Evolutionary conservation across 2,113 vertebrate species (phyloP).

Genomic region (Cavia porcellus): DNA sequence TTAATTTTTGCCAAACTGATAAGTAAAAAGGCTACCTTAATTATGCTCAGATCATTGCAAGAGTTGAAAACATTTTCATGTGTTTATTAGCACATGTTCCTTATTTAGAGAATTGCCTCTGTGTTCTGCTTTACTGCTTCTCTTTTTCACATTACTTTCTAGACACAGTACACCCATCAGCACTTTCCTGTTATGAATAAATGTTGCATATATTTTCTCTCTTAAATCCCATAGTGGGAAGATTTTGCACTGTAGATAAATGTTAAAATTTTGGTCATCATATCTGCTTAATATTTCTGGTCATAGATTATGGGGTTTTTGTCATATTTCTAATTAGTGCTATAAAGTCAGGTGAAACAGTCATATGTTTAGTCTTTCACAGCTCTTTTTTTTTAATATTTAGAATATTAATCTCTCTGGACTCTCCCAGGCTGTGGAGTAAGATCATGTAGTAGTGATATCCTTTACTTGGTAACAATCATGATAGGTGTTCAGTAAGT

Average conservation of each 20-base stretch:
- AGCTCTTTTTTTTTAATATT: background rate
- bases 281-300: slow-evolving; percentile 18
- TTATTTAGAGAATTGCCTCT: slow-evolving; percentile 37
- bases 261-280: background rate
- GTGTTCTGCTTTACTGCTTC: background rate
- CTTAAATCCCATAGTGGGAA: background rate
- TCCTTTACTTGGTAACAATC: slow-evolving; percentile 8
- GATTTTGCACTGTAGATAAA: background rate
- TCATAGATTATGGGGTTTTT: slow-evolving; percentile 29
- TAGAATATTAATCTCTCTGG: background rate
- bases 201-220: slow-evolving; percentile 2
- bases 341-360: background rate
- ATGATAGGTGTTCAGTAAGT: background rate
- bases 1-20: background rate
- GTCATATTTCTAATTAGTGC: slow-evolving; percentile 11
- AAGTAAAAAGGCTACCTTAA: background rate
- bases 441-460: background rate
- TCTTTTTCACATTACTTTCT: slow-evolving; percentile 10
- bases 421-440: background rate
- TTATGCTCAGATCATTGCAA: background rate
- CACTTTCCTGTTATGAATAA: background rate
- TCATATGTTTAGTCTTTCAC: background rate
- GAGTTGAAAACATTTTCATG: background rate
- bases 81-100: background rate
- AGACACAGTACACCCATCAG: background rate